These are phyloP conservation scores for Drosophila repletoides DNA, from an alignment of 1,140 invertebrate genomes.

Conservation along the genomic window DNA sequence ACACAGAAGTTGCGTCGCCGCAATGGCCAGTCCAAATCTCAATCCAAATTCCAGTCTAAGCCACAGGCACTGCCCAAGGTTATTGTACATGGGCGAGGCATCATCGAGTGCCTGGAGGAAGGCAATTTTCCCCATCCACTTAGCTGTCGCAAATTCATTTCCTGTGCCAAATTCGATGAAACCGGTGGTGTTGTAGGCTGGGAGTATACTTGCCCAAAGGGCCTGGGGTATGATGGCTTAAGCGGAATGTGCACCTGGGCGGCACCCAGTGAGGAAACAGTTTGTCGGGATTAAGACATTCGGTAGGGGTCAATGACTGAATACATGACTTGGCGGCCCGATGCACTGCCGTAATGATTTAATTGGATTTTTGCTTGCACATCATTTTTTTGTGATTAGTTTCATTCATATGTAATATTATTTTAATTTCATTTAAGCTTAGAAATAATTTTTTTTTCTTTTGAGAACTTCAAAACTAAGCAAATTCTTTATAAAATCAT, in stretches of 20 bases:
- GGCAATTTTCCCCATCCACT: slow-evolving; percentile 94
- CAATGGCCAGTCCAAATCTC: slow-evolving; percentile 3
- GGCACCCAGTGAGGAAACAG: slow-evolving; percentile 85
- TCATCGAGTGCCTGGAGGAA: slow-evolving; percentile 91
- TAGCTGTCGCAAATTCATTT: slow-evolving; percentile 94
- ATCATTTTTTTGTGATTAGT: slow-evolving; percentile 24
- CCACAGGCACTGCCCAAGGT: slow-evolving; percentile 60
- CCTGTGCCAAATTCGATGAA: slow-evolving; percentile 90
- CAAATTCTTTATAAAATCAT: not conserved
- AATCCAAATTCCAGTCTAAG: not conserved
- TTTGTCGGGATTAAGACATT: slow-evolving; percentile 83
- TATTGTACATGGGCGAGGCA: slow-evolving; percentile 83
- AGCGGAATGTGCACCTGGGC: slow-evolving; percentile 96
- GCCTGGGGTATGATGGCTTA: slow-evolving; percentile 92
- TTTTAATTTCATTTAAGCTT: slow-evolving; percentile 24
- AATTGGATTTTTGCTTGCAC: slow-evolving; percentile 9
- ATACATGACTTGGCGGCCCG: slow-evolving; percentile 14
- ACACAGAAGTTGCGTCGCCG: slow-evolving; percentile 12
- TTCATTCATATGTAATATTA: slow-evolving; percentile 17
- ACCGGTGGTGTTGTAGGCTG: slow-evolving; percentile 89
- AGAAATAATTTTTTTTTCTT: not conserved
- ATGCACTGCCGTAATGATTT: not conserved
- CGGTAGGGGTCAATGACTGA: slow-evolving; percentile 38
- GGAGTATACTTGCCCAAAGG: slow-evolving; percentile 93
- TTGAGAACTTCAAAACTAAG: no score